phyloP scores from a whole-genome alignment of 2,797 vertebrate genomes.

The Luscinia megarhynchos region DNA sequence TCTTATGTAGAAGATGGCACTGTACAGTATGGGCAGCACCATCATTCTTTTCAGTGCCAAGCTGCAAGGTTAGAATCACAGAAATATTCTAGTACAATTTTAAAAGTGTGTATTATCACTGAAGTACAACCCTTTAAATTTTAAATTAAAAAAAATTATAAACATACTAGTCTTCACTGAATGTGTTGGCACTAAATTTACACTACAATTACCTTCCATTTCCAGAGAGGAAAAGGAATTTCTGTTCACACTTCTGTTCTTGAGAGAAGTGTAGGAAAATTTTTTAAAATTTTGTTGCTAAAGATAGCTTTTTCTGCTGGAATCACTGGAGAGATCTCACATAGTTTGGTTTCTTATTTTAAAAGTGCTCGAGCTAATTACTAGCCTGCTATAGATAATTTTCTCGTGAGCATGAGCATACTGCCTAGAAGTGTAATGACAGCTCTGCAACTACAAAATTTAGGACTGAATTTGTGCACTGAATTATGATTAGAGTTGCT shows the following conservation, averaged over 20 bases:
- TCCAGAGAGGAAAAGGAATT: neutral
- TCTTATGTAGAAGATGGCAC: neutral
- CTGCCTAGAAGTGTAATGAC: neutral
- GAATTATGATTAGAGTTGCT: conserved; percentile 30
- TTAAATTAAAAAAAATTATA: too few species aligned
- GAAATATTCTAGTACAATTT: neutral
- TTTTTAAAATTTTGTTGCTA: neutral
- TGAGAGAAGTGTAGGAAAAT: neutral
- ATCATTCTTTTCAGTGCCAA: neutral
- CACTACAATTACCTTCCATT: neutral
- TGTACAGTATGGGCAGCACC: neutral
- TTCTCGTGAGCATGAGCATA: neutral
- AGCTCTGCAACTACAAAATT: neutral
- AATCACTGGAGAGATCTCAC: neutral
- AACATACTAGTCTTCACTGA: neutral
- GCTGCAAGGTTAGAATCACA: neutral
- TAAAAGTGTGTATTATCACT: neutral
- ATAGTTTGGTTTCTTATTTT: neutral
- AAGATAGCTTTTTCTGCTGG: neutral
- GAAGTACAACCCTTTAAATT: neutral
- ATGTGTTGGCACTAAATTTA: neutral
- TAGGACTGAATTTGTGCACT: neutral
- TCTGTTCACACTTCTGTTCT: neutral
- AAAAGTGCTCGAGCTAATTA: conserved; percentile 2
- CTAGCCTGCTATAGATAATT: neutral